phyloP scores from a whole-genome alignment of 2,797 vertebrate species.

The Iguana delicatissima region DNA sequence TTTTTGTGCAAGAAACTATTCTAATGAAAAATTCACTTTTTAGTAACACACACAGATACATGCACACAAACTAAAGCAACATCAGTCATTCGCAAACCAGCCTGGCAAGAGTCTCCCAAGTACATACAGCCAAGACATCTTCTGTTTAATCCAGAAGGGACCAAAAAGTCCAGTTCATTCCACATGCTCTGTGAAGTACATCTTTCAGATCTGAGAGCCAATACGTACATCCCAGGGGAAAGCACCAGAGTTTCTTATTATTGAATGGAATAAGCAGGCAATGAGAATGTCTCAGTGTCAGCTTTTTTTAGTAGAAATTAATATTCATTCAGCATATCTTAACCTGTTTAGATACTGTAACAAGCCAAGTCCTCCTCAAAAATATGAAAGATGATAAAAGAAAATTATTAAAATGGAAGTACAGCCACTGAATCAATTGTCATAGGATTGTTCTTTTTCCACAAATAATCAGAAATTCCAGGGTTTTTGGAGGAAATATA shows the following conservation, averaged over 20 bases:
- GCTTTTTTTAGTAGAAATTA: constrained; percentile 5
- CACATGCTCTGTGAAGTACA: constrained; percentile 39
- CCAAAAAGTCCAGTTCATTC: constrained; percentile 40
- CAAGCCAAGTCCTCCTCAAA: neutral
- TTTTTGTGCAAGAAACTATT: neutral
- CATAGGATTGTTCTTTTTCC: neutral
- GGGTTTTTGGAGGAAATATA: neutral
- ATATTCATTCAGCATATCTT: neutral
- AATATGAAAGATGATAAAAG: neutral
- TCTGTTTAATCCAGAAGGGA: constrained; percentile 37
- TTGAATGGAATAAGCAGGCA: constrained; percentile 59
- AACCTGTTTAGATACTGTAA: neutral
- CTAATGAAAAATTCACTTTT: neutral
- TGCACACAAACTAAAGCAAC: neutral
- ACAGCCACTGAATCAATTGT: neutral
- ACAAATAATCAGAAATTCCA: neutral
- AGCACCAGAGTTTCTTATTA: constrained; percentile 45
- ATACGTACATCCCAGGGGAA: constrained; percentile 55
- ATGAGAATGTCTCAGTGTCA: constrained; percentile 54
- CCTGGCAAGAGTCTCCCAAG: neutral
- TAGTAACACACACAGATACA: neutral
- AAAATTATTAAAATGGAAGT: neutral
- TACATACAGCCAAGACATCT: constrained; percentile 41
- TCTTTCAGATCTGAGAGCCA: constrained; percentile 54
- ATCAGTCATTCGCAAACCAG: neutral